Evolutionary conservation across 2,113 vertebrate species (phyloP).

Genomic region (Ctenodactylus gundi): DNA sequence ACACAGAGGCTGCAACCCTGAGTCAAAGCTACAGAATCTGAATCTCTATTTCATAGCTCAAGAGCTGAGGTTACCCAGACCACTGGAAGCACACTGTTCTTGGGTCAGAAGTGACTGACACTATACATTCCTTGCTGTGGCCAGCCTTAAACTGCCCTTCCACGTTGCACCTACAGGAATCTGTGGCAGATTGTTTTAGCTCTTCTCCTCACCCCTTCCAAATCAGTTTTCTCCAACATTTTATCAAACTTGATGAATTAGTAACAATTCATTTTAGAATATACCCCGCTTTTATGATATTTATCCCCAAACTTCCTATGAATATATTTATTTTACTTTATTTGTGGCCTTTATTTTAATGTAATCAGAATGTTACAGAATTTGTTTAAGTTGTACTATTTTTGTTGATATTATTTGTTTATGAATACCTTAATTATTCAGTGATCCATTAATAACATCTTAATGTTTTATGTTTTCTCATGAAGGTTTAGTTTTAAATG

Average conservation of each 20-base stretch:
- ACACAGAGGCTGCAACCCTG: not conserved
- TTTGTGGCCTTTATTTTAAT: not conserved
- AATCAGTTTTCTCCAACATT: not conserved
- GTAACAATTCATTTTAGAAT: not conserved
- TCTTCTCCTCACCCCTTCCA: rapidly evolving
- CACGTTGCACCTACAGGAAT: not conserved
- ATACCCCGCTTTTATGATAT: not conserved
- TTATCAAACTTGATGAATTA: not conserved
- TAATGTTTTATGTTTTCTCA: not conserved
- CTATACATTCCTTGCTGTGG: not conserved
- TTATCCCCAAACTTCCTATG: not conserved
- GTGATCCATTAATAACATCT: not conserved
- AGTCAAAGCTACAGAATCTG: not conserved
- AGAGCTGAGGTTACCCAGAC: not conserved
- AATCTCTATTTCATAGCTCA: rapidly evolving
- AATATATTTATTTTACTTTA: not conserved
- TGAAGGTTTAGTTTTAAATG: not conserved
- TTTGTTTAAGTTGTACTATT: not conserved
- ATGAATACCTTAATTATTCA: not conserved
- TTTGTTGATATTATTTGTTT: not conserved
- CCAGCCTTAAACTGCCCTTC: not conserved
- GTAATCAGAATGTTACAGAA: not conserved
- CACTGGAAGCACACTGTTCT: not conserved
- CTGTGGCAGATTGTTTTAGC: not conserved
- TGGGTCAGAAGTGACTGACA: not conserved